Evolutionary conservation across 1,140 invertebrate genomes (phyloP).

Genomic region (Acyrthosiphon pisum): DNA sequence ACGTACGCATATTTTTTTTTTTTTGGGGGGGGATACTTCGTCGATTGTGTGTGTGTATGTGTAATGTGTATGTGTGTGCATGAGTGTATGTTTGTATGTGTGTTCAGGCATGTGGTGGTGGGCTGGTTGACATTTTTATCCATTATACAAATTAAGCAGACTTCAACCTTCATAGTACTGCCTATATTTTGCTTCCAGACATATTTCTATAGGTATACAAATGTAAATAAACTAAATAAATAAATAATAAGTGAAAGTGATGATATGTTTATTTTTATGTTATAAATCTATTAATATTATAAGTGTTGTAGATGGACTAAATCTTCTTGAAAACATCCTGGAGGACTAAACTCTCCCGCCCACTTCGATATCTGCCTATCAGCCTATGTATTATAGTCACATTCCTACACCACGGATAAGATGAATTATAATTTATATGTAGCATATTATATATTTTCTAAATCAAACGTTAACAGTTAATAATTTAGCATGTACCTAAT

Average conservation of each 20-base stretch:
- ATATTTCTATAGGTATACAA: background rate
- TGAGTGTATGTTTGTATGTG: too few species aligned
- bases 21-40: too few species aligned
- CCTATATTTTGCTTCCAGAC: background rate
- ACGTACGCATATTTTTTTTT: too few species aligned
- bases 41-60: too few species aligned
- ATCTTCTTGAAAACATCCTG: background rate
- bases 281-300: constrained; percentile 1
- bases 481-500: background rate
- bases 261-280: background rate
- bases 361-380: background rate
- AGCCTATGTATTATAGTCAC: background rate
- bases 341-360: background rate
- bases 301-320: background rate
- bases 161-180: background rate
- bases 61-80: too few species aligned
- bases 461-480: background rate
- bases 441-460: background rate
- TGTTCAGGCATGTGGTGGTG: too few species aligned
- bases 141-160: background rate
- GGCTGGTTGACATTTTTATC: background rate
- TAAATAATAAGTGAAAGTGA: constrained; percentile 3
- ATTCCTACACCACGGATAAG: background rate
- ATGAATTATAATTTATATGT: background rate
- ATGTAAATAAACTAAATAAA: constrained; percentile 8